These are phyloP conservation scores for Drosophila pseudoananassae DNA, from an alignment of 1,140 invertebrate species.

Conservation along the genomic window DNA sequence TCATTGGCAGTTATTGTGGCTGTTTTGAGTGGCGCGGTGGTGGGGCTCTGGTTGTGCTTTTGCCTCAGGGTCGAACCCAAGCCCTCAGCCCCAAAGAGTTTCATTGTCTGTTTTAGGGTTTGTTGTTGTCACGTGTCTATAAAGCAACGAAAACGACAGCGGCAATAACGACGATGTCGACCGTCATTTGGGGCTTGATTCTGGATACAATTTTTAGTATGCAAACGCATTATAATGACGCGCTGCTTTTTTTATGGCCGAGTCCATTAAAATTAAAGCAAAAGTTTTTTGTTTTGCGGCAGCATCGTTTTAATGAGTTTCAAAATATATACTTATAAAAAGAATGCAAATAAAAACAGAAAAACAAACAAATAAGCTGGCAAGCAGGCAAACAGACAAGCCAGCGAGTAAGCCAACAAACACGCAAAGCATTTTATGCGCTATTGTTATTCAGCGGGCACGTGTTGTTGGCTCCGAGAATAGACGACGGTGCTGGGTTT, in stretches of 20 bases:
- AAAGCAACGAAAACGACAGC: conserved; percentile 38
- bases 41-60: conserved; percentile 20
- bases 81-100: conserved; percentile 61
- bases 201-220: conserved; percentile 76
- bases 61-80: conserved; percentile 2
- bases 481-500: conserved; percentile 8
- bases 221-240: conserved; percentile 79
- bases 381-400: neutral
- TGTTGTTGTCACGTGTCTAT: conserved; percentile 79
- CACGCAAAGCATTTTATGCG: conserved; percentile 42
- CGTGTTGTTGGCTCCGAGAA: conserved; percentile 37
- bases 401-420: conserved; percentile 16
- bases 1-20: conserved; percentile 72
- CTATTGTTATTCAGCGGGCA: conserved; percentile 51
- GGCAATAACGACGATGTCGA: conserved; percentile 23
- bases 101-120: conserved; percentile 66
- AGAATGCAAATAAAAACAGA: conserved; percentile 51
- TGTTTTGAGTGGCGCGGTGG: conserved; percentile 67
- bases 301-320: conserved; percentile 67
- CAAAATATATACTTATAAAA: conserved; percentile 54
- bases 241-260: conserved; percentile 69
- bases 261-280: conserved; percentile 81
- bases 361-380: conserved; percentile 16
- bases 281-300: conserved; percentile 62
- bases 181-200: conserved; percentile 55